phyloP scores from a whole-genome alignment of 2,797 vertebrate genomes.

The Pitangus sulphuratus region DNA sequence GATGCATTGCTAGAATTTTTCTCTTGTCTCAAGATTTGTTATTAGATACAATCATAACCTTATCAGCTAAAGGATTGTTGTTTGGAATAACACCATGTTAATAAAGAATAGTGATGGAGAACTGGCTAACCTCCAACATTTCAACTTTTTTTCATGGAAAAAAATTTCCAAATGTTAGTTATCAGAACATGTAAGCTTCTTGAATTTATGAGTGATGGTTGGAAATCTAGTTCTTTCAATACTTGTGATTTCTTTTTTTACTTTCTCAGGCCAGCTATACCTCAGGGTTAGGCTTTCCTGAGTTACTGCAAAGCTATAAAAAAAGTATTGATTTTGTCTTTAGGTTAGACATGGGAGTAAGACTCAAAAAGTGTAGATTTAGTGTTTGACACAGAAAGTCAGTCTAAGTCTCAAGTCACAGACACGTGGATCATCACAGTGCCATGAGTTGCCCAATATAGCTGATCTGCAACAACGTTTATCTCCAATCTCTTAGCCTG shows the following conservation, averaged over 20 bases:
- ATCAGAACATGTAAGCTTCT: background rate
- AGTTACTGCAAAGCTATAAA: background rate
- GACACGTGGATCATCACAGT: background rate
- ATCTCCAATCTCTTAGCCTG: conserved; percentile 38
- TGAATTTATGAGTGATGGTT: background rate
- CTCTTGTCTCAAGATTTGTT: background rate
- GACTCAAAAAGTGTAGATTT: background rate
- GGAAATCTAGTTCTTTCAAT: background rate
- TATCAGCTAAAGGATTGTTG: background rate
- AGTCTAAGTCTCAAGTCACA: background rate
- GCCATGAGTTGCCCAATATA: conserved; percentile 29
- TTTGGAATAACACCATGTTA: background rate
- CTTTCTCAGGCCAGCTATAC: fast-evolving
- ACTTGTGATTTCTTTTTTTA: fast-evolving
- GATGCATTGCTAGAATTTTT: background rate
- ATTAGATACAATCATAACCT: background rate
- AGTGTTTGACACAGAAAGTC: background rate
- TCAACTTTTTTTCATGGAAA: background rate
- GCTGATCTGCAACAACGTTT: background rate
- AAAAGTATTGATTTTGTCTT: background rate
- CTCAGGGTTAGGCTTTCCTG: background rate
- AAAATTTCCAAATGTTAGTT: background rate
- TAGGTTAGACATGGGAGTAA: background rate
- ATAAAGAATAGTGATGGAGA: background rate
- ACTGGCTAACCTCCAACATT: background rate